A percentile compares a stretch with the other conserved stretches of the same genome.
Conservation (phyloP, 2,888 invertebrate genomes). For the Ennomos quercinarius region DNA sequence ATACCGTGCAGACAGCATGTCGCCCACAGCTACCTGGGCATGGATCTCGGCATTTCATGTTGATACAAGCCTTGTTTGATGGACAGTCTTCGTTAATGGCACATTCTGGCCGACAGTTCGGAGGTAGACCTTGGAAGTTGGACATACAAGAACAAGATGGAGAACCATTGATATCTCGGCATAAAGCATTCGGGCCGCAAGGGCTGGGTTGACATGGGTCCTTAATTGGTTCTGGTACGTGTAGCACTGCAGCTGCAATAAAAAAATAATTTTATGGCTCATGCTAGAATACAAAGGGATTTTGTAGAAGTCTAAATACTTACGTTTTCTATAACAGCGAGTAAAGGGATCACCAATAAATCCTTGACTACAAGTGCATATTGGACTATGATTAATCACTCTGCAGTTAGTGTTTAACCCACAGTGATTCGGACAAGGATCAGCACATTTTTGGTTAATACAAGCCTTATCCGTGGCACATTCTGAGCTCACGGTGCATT, state of each 20-base stretch:
- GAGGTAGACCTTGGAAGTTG: slow-evolving; percentile 88
- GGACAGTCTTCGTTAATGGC: slow-evolving; percentile 90
- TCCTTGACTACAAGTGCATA: slow-evolving; percentile 88
- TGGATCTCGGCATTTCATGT: slow-evolving; percentile 89
- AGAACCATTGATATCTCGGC: slow-evolving; percentile 84
- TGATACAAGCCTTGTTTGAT: slow-evolving; percentile 89
- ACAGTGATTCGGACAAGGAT: slow-evolving; percentile 91
- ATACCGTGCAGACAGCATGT: slow-evolving; percentile 87
- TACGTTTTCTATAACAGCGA: slow-evolving; percentile 85
- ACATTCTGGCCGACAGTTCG: slow-evolving; percentile 91
- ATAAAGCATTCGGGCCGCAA: slow-evolving; percentile 88
- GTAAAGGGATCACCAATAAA: slow-evolving; percentile 89
- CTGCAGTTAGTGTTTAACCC: slow-evolving; percentile 89
- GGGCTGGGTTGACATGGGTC: slow-evolving; percentile 90
- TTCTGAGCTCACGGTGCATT: slow-evolving; percentile 91
- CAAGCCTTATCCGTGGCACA: slow-evolving; percentile 90
- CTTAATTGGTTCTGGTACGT: slow-evolving; percentile 63
- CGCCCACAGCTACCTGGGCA: slow-evolving; percentile 90
- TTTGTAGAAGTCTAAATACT: slow-evolving; percentile 38
- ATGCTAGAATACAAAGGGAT: slow-evolving; percentile 4
- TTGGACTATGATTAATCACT: slow-evolving; percentile 92
- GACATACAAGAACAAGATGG: slow-evolving; percentile 89
- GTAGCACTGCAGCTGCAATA: slow-evolving; percentile 53
- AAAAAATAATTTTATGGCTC: slow-evolving; percentile 8
- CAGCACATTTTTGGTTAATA: slow-evolving; percentile 90